These are phyloP conservation scores for Platorchestia sp. DNA, from an alignment of 1,140 invertebrate genomes.

Conservation along the genomic window DNA sequence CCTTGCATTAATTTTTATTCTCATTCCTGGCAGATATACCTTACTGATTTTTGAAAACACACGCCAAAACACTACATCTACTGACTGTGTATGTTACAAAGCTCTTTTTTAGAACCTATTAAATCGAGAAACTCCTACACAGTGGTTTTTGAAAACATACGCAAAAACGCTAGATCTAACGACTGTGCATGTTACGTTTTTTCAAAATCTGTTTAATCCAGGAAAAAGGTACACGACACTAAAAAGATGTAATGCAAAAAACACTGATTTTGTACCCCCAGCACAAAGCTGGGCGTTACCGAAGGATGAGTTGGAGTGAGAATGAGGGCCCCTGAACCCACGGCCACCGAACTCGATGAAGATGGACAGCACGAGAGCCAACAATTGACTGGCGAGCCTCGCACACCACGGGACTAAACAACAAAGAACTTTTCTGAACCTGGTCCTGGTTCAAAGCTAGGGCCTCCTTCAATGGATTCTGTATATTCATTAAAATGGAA, in stretches of 20 bases:
- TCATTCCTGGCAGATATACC: background rate
- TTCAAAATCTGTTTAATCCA: background rate
- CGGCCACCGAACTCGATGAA: background rate
- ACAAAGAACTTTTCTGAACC: background rate
- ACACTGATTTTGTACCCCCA: background rate
- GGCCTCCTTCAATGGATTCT: background rate
- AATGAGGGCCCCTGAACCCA: background rate
- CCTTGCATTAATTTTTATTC: background rate
- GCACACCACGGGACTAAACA: background rate
- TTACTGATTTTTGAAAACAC: background rate
- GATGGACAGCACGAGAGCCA: background rate
- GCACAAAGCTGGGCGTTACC: background rate
- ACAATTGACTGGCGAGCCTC: background rate
- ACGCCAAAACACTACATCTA: background rate
- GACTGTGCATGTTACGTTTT: background rate
- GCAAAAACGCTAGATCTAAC: background rate
- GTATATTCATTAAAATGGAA: background rate
- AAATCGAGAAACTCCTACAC: background rate
- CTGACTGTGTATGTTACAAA: background rate
- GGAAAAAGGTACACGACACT: background rate
- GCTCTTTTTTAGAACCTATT: background rate
- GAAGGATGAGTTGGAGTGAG: background rate
- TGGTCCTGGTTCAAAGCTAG: background rate
- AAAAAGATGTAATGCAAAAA: background rate
- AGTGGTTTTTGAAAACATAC: too few species aligned